Conservation (phyloP, 2,797 vertebrate genomes). For the Toxotes lorentzi region DNA sequence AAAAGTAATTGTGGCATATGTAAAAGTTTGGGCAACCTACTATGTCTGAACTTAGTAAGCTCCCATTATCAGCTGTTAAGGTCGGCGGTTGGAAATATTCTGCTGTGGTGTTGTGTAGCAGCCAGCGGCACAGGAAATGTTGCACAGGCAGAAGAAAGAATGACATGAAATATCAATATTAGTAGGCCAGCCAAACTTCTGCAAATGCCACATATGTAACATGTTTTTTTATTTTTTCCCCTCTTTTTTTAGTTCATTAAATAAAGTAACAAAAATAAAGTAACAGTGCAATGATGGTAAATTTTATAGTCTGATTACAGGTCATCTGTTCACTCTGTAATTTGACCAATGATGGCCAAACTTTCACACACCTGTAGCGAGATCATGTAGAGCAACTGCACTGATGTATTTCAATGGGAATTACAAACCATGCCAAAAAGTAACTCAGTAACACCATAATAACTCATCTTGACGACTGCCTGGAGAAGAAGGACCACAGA, state of each 20-base stretch:
- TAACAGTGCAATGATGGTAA: neutral
- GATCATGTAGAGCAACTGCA: neutral
- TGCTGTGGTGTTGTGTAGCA: neutral
- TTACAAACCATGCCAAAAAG: neutral
- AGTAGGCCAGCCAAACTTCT: neutral
- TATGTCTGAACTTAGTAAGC: neutral
- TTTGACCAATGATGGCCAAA: neutral
- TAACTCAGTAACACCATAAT: neutral
- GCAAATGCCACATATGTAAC: neutral
- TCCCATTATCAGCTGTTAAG: neutral
- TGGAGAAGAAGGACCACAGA: slow-evolving; percentile 13
- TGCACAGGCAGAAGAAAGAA: neutral
- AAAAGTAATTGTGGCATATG: neutral
- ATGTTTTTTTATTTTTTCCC: neutral
- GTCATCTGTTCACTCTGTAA: neutral
- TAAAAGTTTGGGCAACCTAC: neutral
- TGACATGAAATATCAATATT: neutral
- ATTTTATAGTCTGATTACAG: neutral
- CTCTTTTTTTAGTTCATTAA: neutral
- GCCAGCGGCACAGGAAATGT: too few species aligned
- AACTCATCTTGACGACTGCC: slow-evolving; percentile 25
- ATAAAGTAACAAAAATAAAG: too few species aligned
- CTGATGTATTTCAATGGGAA: neutral
- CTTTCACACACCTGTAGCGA: neutral
- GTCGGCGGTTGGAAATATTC: neutral